Evolutionary conservation across 2,797 vertebrate species (phyloP).

Genomic region (Lepus oiostolus): DNA sequence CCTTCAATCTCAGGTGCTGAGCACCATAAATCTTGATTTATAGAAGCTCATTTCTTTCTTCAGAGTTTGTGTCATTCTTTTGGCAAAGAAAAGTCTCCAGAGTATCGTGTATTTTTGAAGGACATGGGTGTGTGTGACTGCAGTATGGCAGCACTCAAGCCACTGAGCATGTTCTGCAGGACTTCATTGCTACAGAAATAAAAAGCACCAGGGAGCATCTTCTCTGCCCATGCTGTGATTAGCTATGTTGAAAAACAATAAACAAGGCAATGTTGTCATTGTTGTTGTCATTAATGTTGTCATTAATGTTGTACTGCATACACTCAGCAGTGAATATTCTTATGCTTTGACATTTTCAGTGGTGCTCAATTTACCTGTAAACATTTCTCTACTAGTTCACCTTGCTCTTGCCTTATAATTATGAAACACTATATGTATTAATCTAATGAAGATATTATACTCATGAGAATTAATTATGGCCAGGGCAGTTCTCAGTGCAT

Average conservation of each 20-base stretch:
- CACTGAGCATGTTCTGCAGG: not conserved
- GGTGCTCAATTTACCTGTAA: conserved; percentile 71
- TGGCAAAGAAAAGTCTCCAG: not conserved
- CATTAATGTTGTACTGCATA: conserved; percentile 63
- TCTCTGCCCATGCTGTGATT: not conserved
- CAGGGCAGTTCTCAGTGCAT: conserved; percentile 48
- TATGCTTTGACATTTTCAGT: conserved; percentile 75
- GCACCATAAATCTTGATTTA: conserved; percentile 32
- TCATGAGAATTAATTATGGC: conserved; percentile 55
- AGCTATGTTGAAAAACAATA: not conserved
- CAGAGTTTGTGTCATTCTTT: conserved; percentile 6
- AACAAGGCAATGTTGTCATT: not conserved
- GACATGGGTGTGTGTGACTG: not conserved
- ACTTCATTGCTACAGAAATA: not conserved
- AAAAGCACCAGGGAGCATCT: not conserved
- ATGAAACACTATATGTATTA: conserved; percentile 72
- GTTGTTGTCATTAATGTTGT: conserved; percentile 62
- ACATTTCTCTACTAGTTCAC: conserved; percentile 64
- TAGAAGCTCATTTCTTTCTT: conserved; percentile 39
- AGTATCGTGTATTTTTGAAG: not conserved
- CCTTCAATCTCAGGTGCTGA: not conserved
- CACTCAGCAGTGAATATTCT: conserved; percentile 74
- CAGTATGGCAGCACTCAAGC: not conserved
- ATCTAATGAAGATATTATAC: conserved; percentile 71
- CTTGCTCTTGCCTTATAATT: conserved; percentile 80